Evolutionary conservation across 2,888 invertebrate species (phyloP).

Genomic region (Cosmopolites sordidus): DNA sequence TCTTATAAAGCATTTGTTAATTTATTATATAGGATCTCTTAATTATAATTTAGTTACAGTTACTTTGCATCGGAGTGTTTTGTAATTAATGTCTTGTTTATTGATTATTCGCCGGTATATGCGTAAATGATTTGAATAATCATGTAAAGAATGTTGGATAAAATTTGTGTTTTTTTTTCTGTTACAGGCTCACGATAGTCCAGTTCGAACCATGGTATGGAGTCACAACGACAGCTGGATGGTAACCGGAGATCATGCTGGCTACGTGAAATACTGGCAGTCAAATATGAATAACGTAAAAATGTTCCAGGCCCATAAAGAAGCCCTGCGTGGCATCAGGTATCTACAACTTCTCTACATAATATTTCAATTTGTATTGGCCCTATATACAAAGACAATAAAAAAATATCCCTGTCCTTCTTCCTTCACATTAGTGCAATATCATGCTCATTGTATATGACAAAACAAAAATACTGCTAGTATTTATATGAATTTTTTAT

Average conservation of each 20-base stretch:
- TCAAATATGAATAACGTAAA: conserved; percentile 99
- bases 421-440: conserved; percentile 40
- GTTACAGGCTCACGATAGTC: conserved; percentile 92
- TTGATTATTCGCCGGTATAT: too few relatives aligned
- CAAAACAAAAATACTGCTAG: conserved; percentile 18
- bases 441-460: conserved; percentile 7
- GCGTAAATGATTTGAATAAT: too few relatives aligned
- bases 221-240: conserved; percentile 99
- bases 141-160: too few relatives aligned
- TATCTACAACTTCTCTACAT: conserved; percentile 56
- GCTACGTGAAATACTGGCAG: conserved; percentile 99
- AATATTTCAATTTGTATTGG: conserved; percentile 44
- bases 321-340: conserved; percentile 98
- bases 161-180: too few relatives aligned
- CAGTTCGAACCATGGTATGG: conserved; percentile 99
- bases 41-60: too few relatives aligned
- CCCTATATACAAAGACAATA: conserved; percentile 38
- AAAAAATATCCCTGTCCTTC: conserved; percentile 40
- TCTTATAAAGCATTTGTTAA: too few relatives aligned
- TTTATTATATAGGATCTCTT: too few relatives aligned
- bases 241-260: conserved; percentile 98
- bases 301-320: conserved; percentile 99
- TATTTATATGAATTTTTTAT: not conserved
- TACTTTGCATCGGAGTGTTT: too few relatives aligned
- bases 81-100: too few relatives aligned